A percentile compares a stretch with the other conserved stretches of the same genome.
These are phyloP conservation scores for Odontocolon sp. DNA, from an alignment of 2,888 invertebrate species.

Conservation along the genomic window DNA sequence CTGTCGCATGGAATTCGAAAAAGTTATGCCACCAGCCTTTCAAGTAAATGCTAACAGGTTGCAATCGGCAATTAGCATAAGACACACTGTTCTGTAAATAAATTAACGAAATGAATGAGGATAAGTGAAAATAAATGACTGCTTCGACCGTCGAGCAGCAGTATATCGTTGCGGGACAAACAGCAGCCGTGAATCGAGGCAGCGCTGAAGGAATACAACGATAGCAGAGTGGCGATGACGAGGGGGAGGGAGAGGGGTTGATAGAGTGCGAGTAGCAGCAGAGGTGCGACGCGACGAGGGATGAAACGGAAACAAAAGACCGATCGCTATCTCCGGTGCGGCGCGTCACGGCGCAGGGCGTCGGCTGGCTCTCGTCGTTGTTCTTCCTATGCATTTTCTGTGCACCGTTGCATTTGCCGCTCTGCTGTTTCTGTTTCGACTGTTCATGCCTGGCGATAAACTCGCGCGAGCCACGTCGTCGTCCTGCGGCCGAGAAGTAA, in stretches of 20 bases:
- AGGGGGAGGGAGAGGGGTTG: not conserved
- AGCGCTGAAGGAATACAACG: constrained; percentile 5
- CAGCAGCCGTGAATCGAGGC: constrained; percentile 47
- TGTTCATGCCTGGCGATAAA: constrained; percentile 32
- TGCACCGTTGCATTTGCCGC: constrained; percentile 23
- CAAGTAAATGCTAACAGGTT: constrained; percentile 19
- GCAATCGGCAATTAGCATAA: constrained; percentile 52
- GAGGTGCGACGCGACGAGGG: constrained; percentile 72
- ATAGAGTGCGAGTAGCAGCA: constrained; percentile 56
- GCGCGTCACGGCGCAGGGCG: constrained; percentile 70
- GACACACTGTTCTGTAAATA: constrained; percentile 8
- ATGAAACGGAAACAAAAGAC: constrained; percentile 77
- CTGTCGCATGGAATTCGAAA: constrained; percentile 12
- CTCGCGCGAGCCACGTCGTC: constrained; percentile 17
- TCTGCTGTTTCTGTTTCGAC: constrained; percentile 24
- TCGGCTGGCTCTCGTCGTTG: constrained; percentile 28
- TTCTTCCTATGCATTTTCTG: constrained; percentile 10
- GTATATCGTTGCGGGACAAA: too few species aligned
- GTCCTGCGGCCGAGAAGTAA: not conserved
- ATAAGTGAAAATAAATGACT: constrained; percentile 41
- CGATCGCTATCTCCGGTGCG: constrained; percentile 72
- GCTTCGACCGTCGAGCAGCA: not conserved
- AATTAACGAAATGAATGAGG: constrained; percentile 30
- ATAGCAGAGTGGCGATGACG: constrained; percentile 38
- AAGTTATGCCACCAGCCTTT: constrained; percentile 3